Evolutionary conservation across 1,140 invertebrate species (phyloP).

Genomic region (Myzus persicae): DNA sequence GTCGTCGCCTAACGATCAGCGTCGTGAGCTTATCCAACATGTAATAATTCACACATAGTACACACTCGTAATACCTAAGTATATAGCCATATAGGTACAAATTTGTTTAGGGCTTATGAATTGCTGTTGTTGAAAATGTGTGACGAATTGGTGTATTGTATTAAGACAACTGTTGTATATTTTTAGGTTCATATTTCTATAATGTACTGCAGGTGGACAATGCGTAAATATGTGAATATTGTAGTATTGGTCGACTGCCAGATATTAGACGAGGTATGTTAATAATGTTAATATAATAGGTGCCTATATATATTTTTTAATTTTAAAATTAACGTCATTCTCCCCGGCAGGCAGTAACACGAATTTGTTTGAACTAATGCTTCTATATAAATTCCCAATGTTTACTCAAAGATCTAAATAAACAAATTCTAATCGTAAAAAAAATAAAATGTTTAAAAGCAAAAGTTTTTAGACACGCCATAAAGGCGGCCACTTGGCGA

Average conservation of each 20-base stretch:
- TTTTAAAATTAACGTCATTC: neutral
- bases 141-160: neutral
- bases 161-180: neutral
- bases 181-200: neutral
- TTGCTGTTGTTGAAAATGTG: neutral
- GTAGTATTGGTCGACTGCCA: slow-evolving; percentile 16
- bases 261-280: neutral
- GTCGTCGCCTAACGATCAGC: neutral
- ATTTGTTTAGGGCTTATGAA: neutral
- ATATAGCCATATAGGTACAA: neutral
- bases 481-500: neutral
- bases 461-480: neutral
- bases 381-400: neutral
- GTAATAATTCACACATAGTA: neutral
- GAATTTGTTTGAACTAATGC: neutral
- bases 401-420: neutral
- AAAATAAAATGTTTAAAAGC: neutral
- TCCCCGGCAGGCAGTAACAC: neutral
- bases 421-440: neutral
- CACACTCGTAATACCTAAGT: neutral
- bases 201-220: neutral
- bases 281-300: neutral
- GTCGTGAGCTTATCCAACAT: neutral
- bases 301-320: neutral
- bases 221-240: neutral